phyloP scores from a whole-genome alignment of 2,888 invertebrate species.

The Nomada lathburiana region DNA sequence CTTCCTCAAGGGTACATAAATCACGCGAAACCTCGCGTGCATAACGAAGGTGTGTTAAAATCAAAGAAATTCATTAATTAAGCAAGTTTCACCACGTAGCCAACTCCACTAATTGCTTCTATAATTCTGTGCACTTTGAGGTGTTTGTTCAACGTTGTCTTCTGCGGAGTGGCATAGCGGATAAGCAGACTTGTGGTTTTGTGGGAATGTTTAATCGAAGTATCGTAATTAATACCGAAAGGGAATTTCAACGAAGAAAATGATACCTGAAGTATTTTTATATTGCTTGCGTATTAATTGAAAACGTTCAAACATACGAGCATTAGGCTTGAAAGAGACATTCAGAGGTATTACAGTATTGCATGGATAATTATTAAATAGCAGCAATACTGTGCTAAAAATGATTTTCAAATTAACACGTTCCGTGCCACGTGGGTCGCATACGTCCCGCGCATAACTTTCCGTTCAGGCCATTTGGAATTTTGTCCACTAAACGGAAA shows the following conservation, averaged over 20 bases:
- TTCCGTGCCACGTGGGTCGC: no score
- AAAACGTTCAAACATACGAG: background rate
- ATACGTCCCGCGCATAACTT: no score
- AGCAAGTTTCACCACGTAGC: conserved; percentile 21
- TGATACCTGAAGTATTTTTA: conserved; percentile 2
- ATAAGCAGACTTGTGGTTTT: conserved; percentile 41
- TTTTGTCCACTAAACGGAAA: no score
- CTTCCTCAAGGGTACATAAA: conserved; percentile 14
- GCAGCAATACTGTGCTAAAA: no score
- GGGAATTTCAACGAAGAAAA: conserved; percentile 23
- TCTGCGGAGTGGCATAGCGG: conserved; percentile 21
- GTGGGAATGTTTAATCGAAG: conserved; percentile 37
- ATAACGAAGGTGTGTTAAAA: conserved; percentile 23
- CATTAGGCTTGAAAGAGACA: background rate
- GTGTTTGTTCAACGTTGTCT: conserved; percentile 14
- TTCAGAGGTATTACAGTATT: no score
- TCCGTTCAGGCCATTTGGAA: no score
- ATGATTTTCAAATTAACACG: no score
- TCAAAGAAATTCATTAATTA: conserved; percentile 41
- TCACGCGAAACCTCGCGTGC: conserved; percentile 16
- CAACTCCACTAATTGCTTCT: conserved; percentile 34
- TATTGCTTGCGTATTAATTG: conserved; percentile 10
- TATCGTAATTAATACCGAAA: conserved; percentile 43
- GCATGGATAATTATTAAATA: no score
- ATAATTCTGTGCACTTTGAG: conserved; percentile 33